Base-by-base conservation (phyloP, 2,113 vertebrate species). In the Strigops habroptila region DNA sequence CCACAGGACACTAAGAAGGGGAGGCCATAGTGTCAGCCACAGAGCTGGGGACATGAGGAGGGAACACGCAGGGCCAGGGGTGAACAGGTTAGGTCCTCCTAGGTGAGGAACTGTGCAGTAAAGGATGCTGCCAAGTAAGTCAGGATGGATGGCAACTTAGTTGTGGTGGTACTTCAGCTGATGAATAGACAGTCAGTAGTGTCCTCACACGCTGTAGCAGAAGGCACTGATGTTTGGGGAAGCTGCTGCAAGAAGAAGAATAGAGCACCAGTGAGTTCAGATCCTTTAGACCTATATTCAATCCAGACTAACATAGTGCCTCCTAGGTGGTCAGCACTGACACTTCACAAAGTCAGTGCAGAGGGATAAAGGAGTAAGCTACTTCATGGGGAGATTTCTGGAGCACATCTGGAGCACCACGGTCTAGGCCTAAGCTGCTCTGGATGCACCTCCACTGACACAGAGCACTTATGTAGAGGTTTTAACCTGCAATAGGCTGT, bases 11-110 rank as follows among this genome's bases (percentile, higher is more conserved):
- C 33, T 13, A 10, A 63, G 25, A 74, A 87, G 27, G 5, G 14
- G 8, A 71, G 8, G 15, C 8, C 10, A 1, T 19, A 13, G 12
- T 48, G 35, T 31, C 30, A 69, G 64, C 44, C 9, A 78, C 23
- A 62, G 48, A 41, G 6, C 28, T 0, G 0, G 21, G 5, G 35
- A 27, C 15, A 23, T 35, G 18, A 71, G 6, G 9, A 68, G 11
- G 13, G 15, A 63, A 49, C 18, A 35, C 16, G 15, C 18, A 68
- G 3, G 6, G 13, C 57, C 9, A n/a, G 16, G 18, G 5, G 18
- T 70, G 13, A 49, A 43, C 13, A 70, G 24, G 28, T 14, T 48
- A 55, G 18, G 23, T 76, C 6, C 10, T 76, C 4, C 41, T 49
- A 55, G 19, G 35, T 51, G 49, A 63, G 16, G 18, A 70, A 43